These are phyloP conservation scores for Nymphalis io DNA, from an alignment of 1,140 invertebrate genomes.

Conservation along the genomic window DNA sequence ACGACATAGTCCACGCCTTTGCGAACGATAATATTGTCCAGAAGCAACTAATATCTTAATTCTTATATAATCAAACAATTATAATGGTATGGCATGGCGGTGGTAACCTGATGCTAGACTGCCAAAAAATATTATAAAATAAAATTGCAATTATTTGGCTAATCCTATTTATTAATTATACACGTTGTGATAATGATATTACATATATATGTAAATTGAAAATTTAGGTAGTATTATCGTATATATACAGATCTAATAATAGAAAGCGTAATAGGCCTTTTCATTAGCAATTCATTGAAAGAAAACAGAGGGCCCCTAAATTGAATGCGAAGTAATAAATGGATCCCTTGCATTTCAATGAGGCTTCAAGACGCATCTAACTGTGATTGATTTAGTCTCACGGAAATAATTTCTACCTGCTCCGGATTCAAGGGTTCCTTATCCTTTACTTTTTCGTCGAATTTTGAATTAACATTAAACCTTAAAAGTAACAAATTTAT, in stretches of 20 bases:
- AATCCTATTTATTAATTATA: too few species aligned
- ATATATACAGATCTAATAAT: conserved; percentile 15
- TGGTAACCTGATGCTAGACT: too few species aligned
- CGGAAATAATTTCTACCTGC: conserved; percentile 64
- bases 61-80: too few species aligned
- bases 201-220: not conserved
- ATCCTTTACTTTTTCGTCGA: conserved; percentile 24
- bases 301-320: conserved; percentile 47
- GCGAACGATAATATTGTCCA: not conserved
- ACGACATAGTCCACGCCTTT: not conserved
- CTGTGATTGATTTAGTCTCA: conserved; percentile 66
- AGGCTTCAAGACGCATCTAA: conserved; percentile 57
- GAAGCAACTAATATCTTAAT: not conserved
- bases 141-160: too few species aligned
- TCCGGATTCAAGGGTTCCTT: conserved; percentile 54
- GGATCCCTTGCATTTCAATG: conserved; percentile 72
- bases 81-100: too few species aligned
- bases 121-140: too few species aligned
- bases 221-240: not conserved
- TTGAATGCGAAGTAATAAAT: conserved; percentile 62
- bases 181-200: too few species aligned
- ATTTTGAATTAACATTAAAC: conserved; percentile 14
- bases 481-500: not conserved
- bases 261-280: conserved; percentile 36
- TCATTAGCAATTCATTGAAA: conserved; percentile 42